Conservation (phyloP, 2,888 invertebrate species). For the Diachrysia chrysitis region DNA sequence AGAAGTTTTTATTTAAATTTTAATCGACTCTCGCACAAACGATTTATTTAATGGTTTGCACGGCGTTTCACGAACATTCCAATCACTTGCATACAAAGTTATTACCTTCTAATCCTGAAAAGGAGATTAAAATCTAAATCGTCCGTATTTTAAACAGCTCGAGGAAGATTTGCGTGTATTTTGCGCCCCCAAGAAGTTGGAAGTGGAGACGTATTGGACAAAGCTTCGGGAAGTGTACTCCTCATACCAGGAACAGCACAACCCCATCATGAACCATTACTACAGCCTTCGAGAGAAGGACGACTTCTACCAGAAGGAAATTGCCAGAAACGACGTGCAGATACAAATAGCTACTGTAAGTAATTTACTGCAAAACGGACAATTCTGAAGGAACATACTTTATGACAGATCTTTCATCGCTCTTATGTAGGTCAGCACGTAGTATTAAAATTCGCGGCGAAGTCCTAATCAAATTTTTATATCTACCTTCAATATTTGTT, state of each 20-base stretch:
- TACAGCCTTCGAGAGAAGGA: conserved; percentile 81
- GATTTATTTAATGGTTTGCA: too few relatives aligned
- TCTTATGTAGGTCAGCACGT: too few relatives aligned
- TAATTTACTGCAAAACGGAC: not conserved
- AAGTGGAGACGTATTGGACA: conserved; percentile 80
- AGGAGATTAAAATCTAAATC: conserved; percentile 19
- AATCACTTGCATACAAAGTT: too few relatives aligned
- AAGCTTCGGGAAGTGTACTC: conserved; percentile 79
- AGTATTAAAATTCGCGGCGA: not conserved
- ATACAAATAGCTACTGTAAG: conserved; percentile 79
- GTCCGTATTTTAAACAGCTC: conserved; percentile 67
- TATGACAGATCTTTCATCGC: too few relatives aligned
- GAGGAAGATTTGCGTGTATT: conserved; percentile 82
- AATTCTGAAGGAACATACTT: not conserved
- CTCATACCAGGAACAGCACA: conserved; percentile 78
- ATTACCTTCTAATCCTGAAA: not conserved
- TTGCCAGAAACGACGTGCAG: conserved; percentile 78
- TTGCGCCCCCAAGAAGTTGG: conserved; percentile 79
- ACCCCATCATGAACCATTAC: conserved; percentile 83
- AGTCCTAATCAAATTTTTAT: too few relatives aligned
- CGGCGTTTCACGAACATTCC: too few relatives aligned
- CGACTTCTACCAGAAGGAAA: conserved; percentile 87
- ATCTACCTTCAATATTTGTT: too few relatives aligned
- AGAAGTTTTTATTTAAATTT: too few relatives aligned
- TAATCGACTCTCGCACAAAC: too few relatives aligned